Conservation (phyloP, 2,888 invertebrate species). For the Pardosa pseudoannulata region DNA sequence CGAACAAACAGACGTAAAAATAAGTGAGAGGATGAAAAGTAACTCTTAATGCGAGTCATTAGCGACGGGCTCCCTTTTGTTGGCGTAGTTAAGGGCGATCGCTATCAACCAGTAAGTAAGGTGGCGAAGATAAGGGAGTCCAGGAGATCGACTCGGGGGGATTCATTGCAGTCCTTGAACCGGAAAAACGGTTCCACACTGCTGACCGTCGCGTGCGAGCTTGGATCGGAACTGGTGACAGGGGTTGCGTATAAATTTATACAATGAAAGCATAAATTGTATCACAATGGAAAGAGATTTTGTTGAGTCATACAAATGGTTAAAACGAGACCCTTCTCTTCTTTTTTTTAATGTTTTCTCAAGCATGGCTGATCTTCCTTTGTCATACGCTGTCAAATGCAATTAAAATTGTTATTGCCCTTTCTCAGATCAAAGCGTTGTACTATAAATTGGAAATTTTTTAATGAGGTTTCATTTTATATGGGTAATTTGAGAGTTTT, state of each 20-base stretch:
- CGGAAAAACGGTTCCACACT: constrained; percentile 71
- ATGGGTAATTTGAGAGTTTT: no score
- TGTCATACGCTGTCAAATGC: no score
- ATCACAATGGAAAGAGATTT: no score
- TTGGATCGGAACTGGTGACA: neutral
- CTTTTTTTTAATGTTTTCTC: no score
- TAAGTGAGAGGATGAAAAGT: constrained; percentile 33
- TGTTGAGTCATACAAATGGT: no score
- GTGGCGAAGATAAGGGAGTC: constrained; percentile 51
- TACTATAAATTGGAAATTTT: no score
- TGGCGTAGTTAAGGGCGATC: constrained; percentile 47
- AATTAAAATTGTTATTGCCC: no score
- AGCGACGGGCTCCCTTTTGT: constrained; percentile 49
- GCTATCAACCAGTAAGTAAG: constrained; percentile 47
- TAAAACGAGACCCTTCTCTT: no score
- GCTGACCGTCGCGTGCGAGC: constrained; percentile 65
- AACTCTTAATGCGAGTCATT: constrained; percentile 63
- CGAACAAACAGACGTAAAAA: constrained; percentile 3
- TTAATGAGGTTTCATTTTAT: no score
- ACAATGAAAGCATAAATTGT: no score
- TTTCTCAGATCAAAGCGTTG: no score
- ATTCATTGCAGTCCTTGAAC: constrained; percentile 50
- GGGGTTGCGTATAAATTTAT: constrained; percentile 11
- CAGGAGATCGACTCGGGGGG: constrained; percentile 46
- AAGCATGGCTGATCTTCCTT: no score